A percentile compares a stretch with the other conserved stretches of the same genome.
Conservation (phyloP, 2,888 invertebrate species). For the Ferdinandea cuprea region DNA sequence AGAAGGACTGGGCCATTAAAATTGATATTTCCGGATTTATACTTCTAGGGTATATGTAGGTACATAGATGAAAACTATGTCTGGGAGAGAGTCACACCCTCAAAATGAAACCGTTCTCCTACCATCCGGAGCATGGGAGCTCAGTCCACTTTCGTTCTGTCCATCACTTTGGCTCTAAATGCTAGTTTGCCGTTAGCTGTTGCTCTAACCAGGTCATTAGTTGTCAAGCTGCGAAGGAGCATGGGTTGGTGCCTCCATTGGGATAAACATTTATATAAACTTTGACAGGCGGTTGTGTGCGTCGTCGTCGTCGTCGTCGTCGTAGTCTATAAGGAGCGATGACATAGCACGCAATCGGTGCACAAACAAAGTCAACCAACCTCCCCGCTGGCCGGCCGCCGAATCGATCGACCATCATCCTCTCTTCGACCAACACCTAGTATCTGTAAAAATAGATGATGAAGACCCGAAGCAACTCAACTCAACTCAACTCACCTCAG, state of each 20-base stretch:
- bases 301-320: too few relatives aligned
- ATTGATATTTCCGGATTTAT: neutral
- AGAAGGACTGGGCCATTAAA: neutral
- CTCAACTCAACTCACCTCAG: neutral
- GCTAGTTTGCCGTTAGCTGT: neutral
- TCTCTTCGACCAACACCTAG: constrained; percentile 3
- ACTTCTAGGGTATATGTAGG: too few relatives aligned
- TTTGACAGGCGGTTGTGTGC: constrained; percentile 29
- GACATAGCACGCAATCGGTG: constrained; percentile 60
- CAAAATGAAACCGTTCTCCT: constrained; percentile 59
- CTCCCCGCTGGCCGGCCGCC: constrained; percentile 5
- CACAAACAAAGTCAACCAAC: constrained; percentile 53
- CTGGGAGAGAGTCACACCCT: neutral
- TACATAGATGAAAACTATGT: neutral
- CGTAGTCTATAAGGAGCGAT: constrained; percentile 59
- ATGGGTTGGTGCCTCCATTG: constrained; percentile 35
- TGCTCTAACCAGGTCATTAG: constrained; percentile 41
- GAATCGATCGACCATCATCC: constrained; percentile 47
- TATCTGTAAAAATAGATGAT: constrained; percentile 50
- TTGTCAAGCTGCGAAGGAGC: neutral
- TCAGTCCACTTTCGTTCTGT: constrained; percentile 49
- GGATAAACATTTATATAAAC: constrained; percentile 64
- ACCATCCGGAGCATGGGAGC: too few relatives aligned
- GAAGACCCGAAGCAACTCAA: neutral
- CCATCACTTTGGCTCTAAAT: constrained; percentile 14